phyloP scores from a whole-genome alignment of 2,888 invertebrate species.

The Drosophila engyochracea region DNA sequence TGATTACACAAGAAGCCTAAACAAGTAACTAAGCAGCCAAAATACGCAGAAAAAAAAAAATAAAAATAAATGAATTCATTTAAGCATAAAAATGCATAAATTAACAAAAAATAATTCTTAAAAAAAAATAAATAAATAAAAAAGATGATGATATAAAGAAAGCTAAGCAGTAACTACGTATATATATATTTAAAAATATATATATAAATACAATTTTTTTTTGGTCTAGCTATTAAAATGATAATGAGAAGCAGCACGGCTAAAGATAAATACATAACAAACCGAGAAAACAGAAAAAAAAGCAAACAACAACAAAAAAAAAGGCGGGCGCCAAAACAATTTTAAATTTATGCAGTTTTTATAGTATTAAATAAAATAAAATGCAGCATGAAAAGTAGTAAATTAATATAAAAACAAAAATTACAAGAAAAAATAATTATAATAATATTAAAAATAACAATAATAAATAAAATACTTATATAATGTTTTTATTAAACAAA shows the following conservation, averaged over 20 bases:
- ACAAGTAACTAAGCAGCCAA: conserved; percentile 58
- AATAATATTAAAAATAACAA: conserved; percentile 24
- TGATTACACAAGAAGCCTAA: conserved; percentile 59
- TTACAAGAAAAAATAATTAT: conserved; percentile 17
- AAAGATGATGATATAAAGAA: conserved; percentile 1
- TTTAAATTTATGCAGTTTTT: conserved; percentile 76
- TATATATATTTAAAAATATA: conserved; percentile 14
- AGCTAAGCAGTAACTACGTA: conserved; percentile 9
- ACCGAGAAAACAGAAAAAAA: conserved; percentile 12
- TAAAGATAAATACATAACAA: conserved; percentile 28
- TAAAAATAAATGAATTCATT: conserved; percentile 9
- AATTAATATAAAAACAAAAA: conserved; percentile 26
- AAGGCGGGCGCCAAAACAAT: conserved; percentile 56
- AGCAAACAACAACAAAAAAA: background rate
- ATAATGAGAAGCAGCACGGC: conserved; percentile 28
- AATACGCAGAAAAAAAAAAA: conserved; percentile 41
- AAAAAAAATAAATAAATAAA: background rate
- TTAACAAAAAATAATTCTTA: background rate
- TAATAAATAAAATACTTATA: conserved; percentile 45
- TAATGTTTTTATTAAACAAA: conserved; percentile 74
- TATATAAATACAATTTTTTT: conserved; percentile 39
- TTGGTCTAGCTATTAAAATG: conserved; percentile 52
- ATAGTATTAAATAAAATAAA: conserved; percentile 52
- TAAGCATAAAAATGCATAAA: conserved; percentile 8
- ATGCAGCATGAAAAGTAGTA: conserved; percentile 28